Percentiles rank a stretch among this genome's conserved stretches.
These are phyloP conservation scores for Alethe castanea DNA, from an alignment of 2,113 vertebrate species.

Conservation along the genomic window DNA sequence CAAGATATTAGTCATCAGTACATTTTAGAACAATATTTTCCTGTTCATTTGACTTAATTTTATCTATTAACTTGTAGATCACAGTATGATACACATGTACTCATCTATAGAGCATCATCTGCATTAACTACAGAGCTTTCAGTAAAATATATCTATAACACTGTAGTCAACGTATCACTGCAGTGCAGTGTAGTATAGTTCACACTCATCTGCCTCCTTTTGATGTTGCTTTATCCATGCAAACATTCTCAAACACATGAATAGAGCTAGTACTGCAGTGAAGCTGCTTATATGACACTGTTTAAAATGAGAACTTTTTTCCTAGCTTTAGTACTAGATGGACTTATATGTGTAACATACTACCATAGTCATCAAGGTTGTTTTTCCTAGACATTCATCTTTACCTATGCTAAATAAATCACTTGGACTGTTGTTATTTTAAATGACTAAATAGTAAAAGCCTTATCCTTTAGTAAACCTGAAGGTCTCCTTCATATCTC, in stretches of 20 bases:
- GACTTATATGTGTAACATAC: background rate
- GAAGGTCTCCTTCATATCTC: background rate
- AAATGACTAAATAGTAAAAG: background rate
- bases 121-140: background rate
- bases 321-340: background rate
- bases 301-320: background rate
- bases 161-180: background rate
- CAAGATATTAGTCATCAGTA: background rate
- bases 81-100: background rate
- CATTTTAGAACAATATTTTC: background rate
- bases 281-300: background rate
- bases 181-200: background rate
- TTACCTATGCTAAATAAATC: background rate
- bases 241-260: background rate
- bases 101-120: background rate
- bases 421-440: background rate
- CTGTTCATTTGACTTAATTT: background rate
- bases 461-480: background rate
- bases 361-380: rapidly evolving
- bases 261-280: background rate
- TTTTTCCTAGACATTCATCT: background rate
- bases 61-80: background rate
- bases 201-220: background rate
- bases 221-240: background rate
- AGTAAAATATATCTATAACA: background rate